Conservation (phyloP, 92 coral and sea anemone genomes). For the Pocillopora grandis region DNA sequence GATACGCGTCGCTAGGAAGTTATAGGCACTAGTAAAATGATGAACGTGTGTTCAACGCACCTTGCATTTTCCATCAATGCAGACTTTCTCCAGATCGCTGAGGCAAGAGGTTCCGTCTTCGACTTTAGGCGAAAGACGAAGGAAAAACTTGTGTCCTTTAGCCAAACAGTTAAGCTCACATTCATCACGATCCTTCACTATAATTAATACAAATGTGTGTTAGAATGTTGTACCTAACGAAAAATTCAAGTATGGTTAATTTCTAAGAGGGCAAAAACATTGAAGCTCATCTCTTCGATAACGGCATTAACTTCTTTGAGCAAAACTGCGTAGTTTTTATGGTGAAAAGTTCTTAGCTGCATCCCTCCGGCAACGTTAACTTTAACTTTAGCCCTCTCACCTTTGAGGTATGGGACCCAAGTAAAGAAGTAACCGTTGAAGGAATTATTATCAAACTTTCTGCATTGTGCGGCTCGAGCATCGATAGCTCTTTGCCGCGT, state of each 20-base stretch:
- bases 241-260: not conserved
- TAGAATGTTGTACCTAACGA: not conserved
- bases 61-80: constrained; percentile 93
- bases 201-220: not conserved
- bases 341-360: too few species aligned
- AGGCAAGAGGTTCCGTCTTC: constrained; percentile 96
- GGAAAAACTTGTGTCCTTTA: constrained; percentile 91
- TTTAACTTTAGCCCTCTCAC: constrained; percentile 34
- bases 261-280: too few species aligned
- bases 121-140: constrained; percentile 74
- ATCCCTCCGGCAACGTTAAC: too few species aligned
- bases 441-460: constrained; percentile 81
- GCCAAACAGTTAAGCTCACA: constrained; percentile 96
- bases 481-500: constrained; percentile 73
- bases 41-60: constrained; percentile 15
- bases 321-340: too few species aligned
- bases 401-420: constrained; percentile 95
- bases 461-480: constrained; percentile 90
- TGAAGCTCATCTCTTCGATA: too few species aligned
- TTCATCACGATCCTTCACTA: constrained; percentile 40
- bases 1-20: too few species aligned
- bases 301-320: too few species aligned
- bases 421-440: constrained; percentile 86
- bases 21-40: too few species aligned
- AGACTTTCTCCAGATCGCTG: constrained; percentile 75